A percentile compares a stretch with the other conserved stretches of the same genome.
Evolutionary conservation across 2,888 invertebrate species (phyloP).

Genomic region (Cactoblastis cactorum): DNA sequence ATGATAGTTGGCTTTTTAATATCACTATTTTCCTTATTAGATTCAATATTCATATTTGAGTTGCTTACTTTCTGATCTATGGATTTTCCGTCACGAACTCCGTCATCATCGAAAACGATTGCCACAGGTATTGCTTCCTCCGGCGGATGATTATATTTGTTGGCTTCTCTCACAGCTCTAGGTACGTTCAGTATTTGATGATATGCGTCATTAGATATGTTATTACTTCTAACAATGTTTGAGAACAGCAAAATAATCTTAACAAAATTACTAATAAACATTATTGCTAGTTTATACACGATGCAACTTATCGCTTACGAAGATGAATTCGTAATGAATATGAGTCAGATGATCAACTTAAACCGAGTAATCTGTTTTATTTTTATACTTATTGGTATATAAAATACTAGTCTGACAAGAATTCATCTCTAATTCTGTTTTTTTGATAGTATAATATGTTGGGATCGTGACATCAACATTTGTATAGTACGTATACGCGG

Average conservation of each 20-base stretch:
- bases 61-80: constrained; percentile 15
- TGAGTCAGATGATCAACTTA: constrained; percentile 42
- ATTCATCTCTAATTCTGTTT: constrained; percentile 30
- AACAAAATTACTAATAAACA: constrained; percentile 24
- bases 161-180: constrained; percentile 18
- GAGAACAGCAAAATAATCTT: constrained; percentile 22
- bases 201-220: constrained; percentile 13
- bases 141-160: constrained; percentile 42
- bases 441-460: constrained; percentile 26
- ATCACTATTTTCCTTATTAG: background rate
- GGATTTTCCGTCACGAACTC: constrained; percentile 15
- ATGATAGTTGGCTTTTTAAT: background rate
- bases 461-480: constrained; percentile 40
- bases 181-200: constrained; percentile 21
- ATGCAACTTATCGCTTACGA: constrained; percentile 45
- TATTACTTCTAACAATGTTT: constrained; percentile 28
- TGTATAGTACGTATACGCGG: constrained; percentile 26
- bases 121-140: constrained; percentile 32
- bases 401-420: constrained; percentile 61
- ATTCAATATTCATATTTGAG: background rate
- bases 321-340: constrained; percentile 52
- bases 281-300: constrained; percentile 28
- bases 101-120: constrained; percentile 30
- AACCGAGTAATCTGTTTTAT: constrained; percentile 31
- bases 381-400: constrained; percentile 41